Conservation (phyloP, 2,888 invertebrate genomes). For the Pterostichus niger region DNA sequence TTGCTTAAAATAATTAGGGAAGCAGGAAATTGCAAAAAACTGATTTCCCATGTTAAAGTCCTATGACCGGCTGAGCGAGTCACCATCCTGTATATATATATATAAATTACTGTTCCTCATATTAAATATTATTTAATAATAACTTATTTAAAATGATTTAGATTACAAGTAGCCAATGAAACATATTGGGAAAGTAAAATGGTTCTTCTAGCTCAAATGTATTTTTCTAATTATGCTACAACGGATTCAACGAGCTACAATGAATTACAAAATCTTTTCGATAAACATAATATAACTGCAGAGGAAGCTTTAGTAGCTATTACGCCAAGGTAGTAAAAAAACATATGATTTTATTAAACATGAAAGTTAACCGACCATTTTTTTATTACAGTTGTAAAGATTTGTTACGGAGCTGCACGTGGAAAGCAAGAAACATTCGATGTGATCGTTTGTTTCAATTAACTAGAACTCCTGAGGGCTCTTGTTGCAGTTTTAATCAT, state of each 20-base stretch:
- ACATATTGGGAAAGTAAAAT: constrained; percentile 31
- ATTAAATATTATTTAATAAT: constrained; percentile 7
- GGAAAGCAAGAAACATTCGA: constrained; percentile 73
- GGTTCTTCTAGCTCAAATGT: constrained; percentile 33
- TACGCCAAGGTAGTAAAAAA: constrained; percentile 70
- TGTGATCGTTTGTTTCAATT: constrained; percentile 73
- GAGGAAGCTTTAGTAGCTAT: constrained; percentile 67
- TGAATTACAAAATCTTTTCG: constrained; percentile 69
- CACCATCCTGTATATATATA: no score
- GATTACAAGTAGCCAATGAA: constrained; percentile 8
- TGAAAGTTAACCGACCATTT: background rate
- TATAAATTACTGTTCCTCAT: background rate
- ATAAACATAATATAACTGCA: constrained; percentile 69
- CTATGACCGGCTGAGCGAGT: no score
- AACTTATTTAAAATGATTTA: background rate
- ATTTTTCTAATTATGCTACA: constrained; percentile 46
- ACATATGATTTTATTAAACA: background rate
- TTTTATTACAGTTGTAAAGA: constrained; percentile 65
- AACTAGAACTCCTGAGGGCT: constrained; percentile 73
- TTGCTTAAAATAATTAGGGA: no score
- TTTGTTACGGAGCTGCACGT: constrained; percentile 71
- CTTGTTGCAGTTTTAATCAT: constrained; percentile 85
- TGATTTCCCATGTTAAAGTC: no score
- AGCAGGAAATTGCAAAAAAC: no score
- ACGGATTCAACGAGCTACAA: background rate